These are phyloP conservation scores for Odontothrips loti DNA, from an alignment of 2,888 invertebrate genomes.

Conservation along the genomic window DNA sequence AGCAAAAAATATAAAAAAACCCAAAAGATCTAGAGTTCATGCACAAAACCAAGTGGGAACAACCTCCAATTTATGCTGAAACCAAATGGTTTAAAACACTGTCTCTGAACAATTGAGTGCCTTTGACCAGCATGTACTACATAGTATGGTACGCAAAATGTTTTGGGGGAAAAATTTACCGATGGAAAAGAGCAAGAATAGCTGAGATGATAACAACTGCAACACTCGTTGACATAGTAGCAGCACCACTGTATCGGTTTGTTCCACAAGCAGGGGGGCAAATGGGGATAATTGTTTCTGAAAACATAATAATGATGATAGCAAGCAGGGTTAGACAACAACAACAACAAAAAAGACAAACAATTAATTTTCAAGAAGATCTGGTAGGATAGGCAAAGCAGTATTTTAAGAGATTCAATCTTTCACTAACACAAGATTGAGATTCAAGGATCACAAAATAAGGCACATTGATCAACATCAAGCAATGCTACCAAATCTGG, in stretches of 20 bases:
- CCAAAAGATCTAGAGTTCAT: neutral
- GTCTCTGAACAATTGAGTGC: neutral
- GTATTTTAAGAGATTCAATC: slow-evolving; percentile 20
- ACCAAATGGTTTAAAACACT: neutral
- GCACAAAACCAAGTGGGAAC: neutral
- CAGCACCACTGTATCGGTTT: slow-evolving; percentile 58
- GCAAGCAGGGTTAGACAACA: slow-evolving; percentile 41
- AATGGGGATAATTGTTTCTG: slow-evolving; percentile 86
- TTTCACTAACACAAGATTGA: neutral
- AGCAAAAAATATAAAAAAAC: slow-evolving; percentile 30
- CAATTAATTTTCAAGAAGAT: slow-evolving; percentile 38
- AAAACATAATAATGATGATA: slow-evolving; percentile 42
- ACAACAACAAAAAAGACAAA: slow-evolving; percentile 41
- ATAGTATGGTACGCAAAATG: too few species aligned
- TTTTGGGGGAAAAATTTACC: slow-evolving; percentile 45
- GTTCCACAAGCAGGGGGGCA: slow-evolving; percentile 89
- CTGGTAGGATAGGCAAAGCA: slow-evolving; percentile 7
- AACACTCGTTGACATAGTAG: slow-evolving; percentile 51
- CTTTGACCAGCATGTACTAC: too few species aligned
- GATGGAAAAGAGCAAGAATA: slow-evolving; percentile 48
- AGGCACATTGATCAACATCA: too few species aligned
- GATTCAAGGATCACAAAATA: slow-evolving; percentile 29
- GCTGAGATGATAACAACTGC: slow-evolving; percentile 53
- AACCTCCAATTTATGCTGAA: neutral
- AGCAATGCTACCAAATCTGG: neutral